A percentile compares a stretch with the other conserved stretches of the same genome.
phyloP scores from a whole-genome alignment of 2,797 vertebrate species.

The Clarias pachynema region DNA sequence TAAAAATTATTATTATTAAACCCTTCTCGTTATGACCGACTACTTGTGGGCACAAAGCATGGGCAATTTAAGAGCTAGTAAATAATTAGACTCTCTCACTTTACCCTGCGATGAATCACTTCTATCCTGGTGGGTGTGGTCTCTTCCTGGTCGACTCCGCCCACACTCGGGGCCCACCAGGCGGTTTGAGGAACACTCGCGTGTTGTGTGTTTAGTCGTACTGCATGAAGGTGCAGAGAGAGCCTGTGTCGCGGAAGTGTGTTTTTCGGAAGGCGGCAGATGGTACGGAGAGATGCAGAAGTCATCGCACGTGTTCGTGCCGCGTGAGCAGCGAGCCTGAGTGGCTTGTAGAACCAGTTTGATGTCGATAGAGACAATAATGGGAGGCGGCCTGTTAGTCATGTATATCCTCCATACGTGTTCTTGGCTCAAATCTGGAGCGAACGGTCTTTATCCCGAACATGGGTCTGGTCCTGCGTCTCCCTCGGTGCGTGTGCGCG shows the following conservation, averaged over 20 bases:
- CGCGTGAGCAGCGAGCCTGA: not conserved
- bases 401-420: not conserved
- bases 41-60: too few relatives aligned
- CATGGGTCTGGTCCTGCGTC: not conserved
- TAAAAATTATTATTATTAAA: too few relatives aligned
- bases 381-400: not conserved
- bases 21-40: too few relatives aligned
- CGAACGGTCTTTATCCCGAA: not conserved
- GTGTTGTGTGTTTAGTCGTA: not conserved
- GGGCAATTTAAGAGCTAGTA: too few relatives aligned
- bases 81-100: not conserved
- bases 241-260: not conserved
- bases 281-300: not conserved
- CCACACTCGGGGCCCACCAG: not conserved
- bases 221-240: not conserved
- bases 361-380: not conserved
- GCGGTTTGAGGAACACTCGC: too few relatives aligned
- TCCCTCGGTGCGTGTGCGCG: not conserved
- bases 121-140: not conserved
- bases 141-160: not conserved
- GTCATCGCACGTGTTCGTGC: not conserved
- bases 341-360: constrained; percentile 19
- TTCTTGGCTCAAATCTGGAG: too few relatives aligned
- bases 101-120: too few relatives aligned
- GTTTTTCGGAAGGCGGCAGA: not conserved